A percentile compares a stretch with the other conserved stretches of the same genome.
phyloP scores from a whole-genome alignment of 2,797 vertebrate genomes.

The Leptoclinus maculatus region DNA sequence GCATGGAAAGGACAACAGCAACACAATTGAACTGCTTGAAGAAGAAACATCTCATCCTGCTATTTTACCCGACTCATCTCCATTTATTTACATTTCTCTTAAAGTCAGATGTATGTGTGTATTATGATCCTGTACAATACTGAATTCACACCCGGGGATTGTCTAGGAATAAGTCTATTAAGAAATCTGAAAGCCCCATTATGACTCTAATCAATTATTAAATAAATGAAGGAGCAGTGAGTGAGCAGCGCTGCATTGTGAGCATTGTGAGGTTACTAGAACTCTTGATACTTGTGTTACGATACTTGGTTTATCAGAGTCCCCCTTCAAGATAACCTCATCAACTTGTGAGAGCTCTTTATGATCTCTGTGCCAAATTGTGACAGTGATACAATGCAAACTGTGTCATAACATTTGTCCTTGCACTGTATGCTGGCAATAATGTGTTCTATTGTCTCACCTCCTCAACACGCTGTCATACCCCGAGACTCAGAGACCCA shows the following conservation, averaged over 20 bases:
- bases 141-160: neutral
- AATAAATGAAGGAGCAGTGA: neutral
- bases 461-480: neutral
- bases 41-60: neutral
- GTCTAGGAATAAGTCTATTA: neutral
- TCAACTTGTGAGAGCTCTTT: neutral
- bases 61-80: neutral
- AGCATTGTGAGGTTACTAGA: neutral
- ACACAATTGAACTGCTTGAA: neutral
- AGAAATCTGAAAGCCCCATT: neutral
- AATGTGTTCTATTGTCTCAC: neutral
- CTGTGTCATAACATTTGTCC: slow-evolving; percentile 1
- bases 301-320: neutral
- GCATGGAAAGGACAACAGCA: neutral
- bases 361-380: neutral
- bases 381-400: slow-evolving; percentile 1
- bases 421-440: neutral
- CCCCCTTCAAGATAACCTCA: neutral
- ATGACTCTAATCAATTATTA: neutral
- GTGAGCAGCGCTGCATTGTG: neutral
- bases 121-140: neutral
- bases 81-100: neutral
- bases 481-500: neutral
- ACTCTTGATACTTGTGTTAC: neutral
- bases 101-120: neutral